Conservation (phyloP, 2,888 invertebrate genomes). For the Tridacna crocea region DNA sequence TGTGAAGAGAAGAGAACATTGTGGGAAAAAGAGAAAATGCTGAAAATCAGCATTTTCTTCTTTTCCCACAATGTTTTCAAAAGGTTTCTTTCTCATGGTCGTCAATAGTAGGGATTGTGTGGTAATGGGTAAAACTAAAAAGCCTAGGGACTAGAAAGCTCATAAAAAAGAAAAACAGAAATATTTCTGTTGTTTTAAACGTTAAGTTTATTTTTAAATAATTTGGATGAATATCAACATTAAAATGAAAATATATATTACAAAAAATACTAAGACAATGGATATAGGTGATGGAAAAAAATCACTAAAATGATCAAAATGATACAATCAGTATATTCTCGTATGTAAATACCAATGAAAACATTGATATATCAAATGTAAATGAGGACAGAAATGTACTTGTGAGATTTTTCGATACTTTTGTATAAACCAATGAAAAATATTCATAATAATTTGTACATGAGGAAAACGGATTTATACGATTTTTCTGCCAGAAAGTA, state of each 20-base stretch:
- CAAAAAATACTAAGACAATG: constrained; percentile 31
- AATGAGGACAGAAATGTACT: neutral
- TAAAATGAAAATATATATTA: constrained; percentile 31
- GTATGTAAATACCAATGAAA: constrained; percentile 6
- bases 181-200: constrained; percentile 18
- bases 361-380: neutral
- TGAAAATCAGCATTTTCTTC: no score
- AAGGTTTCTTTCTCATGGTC: no score
- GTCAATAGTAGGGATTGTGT: no score
- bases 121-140: no score
- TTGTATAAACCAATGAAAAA: no score
- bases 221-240: constrained; percentile 56
- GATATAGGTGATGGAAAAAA: neutral
- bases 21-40: no score
- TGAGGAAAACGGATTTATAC: no score
- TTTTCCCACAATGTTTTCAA: no score
- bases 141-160: neutral
- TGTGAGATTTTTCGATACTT: neutral
- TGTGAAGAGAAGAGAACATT: no score
- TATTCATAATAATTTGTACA: no score
- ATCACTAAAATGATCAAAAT: neutral
- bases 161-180: neutral
- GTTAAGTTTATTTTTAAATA: constrained; percentile 61
- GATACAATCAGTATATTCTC: constrained; percentile 2
- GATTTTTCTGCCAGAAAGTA: no score